phyloP scores from a whole-genome alignment of 2,113 vertebrate species.

The Sigmodon hispidus region DNA sequence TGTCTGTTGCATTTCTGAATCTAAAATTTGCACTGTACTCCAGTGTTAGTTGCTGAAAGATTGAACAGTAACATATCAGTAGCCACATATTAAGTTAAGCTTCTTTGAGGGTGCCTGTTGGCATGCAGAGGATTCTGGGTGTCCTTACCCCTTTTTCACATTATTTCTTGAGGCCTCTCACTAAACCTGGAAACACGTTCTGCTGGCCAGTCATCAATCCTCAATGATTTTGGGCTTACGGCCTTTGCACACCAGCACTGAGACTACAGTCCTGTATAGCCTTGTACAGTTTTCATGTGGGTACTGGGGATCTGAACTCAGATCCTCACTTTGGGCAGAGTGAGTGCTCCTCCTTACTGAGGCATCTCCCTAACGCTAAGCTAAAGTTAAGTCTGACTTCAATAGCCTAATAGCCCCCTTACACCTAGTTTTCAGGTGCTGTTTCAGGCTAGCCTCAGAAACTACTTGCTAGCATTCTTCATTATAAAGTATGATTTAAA shows the following conservation, averaged over 20 bases:
- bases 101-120: neutral
- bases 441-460: neutral
- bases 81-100: neutral
- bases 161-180: neutral
- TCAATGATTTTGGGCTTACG: neutral
- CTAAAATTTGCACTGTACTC: neutral
- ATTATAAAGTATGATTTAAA: neutral
- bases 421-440: neutral
- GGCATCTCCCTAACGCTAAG: neutral
- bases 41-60: neutral
- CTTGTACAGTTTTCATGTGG: neutral
- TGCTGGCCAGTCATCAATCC: neutral
- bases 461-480: neutral
- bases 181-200: neutral
- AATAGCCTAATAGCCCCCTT: neutral
- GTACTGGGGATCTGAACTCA: neutral
- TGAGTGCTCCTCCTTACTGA: too few relatives aligned
- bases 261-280: neutral
- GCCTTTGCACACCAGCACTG: neutral
- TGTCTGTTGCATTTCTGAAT: neutral
- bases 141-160: too few relatives aligned
- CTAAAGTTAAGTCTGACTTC: slow-evolving; percentile 1
- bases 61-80: neutral
- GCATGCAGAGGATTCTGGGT: neutral
- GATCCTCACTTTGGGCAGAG: too few relatives aligned